phyloP scores from a whole-genome alignment of 2,113 vertebrate species.

The Lepisosteus osseus region DNA sequence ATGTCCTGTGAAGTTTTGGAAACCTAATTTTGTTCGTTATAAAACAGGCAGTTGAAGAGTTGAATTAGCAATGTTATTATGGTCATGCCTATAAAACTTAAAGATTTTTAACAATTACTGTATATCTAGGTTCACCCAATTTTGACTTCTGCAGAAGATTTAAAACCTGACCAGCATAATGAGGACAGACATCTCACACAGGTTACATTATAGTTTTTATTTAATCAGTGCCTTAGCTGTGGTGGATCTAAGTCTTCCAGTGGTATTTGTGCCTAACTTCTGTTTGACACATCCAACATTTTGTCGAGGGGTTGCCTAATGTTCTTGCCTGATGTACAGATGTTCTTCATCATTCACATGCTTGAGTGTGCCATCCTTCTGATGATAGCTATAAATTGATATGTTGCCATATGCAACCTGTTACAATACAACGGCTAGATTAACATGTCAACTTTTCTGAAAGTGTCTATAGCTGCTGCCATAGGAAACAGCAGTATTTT shows the following conservation, averaged over 20 bases:
- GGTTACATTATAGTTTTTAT: not conserved
- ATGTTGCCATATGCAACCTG: slow-evolving; percentile 23
- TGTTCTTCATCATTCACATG: slow-evolving; percentile 12
- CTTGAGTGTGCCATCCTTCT: slow-evolving; percentile 4
- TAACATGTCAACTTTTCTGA: not conserved
- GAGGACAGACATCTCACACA: not conserved
- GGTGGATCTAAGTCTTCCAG: slow-evolving; percentile 15
- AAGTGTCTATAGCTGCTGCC: not conserved
- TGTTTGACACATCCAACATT: not conserved
- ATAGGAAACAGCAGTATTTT: not conserved
- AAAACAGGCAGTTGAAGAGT: too few species aligned
- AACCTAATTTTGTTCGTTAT: too few species aligned
- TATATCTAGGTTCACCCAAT: too few species aligned
- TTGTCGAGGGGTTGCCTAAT: slow-evolving; percentile 2
- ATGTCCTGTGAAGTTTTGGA: too few species aligned
- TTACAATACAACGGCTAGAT: slow-evolving; percentile 19
- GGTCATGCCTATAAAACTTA: too few species aligned
- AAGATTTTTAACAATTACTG: too few species aligned
- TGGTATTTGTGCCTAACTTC: slow-evolving; percentile 9
- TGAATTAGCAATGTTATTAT: too few species aligned
- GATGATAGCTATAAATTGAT: slow-evolving; percentile 24
- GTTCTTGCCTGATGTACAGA: slow-evolving; percentile 6
- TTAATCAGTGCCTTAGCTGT: slow-evolving; percentile 19
- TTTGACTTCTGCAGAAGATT: too few species aligned
- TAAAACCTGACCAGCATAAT: too few species aligned